Evolutionary conservation across 2,888 invertebrate genomes (phyloP).

Genomic region (Megalurothrips usitatus): DNA sequence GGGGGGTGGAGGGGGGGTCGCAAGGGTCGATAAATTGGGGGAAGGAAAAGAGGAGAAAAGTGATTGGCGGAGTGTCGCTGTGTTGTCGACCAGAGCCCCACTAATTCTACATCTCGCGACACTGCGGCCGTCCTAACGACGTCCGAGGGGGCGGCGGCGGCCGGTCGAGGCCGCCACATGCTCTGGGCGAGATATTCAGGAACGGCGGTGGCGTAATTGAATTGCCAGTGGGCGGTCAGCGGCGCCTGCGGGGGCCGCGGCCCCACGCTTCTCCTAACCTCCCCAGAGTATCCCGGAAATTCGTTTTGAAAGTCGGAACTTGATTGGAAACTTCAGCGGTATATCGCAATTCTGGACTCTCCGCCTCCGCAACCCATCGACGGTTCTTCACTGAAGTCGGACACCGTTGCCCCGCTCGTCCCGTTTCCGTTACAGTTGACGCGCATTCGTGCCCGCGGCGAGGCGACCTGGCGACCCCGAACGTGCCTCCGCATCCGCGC

Average conservation of each 20-base stretch:
- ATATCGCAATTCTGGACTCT: too few relatives aligned
- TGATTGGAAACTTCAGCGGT: too few relatives aligned
- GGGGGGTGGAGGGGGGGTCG: not conserved
- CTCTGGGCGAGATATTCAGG: not conserved
- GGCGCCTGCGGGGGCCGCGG: not conserved
- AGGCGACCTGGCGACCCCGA: not conserved
- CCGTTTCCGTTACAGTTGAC: too few relatives aligned
- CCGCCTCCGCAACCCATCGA: too few relatives aligned
- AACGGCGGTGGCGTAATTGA: too few relatives aligned
- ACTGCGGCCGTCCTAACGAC: conserved; percentile 10
- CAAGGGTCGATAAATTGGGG: conserved; percentile 19
- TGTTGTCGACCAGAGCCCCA: conserved; percentile 15
- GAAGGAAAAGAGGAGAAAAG: not conserved
- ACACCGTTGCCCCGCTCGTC: not conserved
- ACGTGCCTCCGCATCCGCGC: not conserved
- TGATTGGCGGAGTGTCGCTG: conserved; percentile 13
- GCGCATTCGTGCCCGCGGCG: not conserved
- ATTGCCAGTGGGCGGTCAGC: not conserved
- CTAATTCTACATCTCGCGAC: conserved; percentile 18
- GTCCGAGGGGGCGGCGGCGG: not conserved
- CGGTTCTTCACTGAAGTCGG: too few relatives aligned
- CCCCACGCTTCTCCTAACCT: too few relatives aligned
- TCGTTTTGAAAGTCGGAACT: too few relatives aligned
- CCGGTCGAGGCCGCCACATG: not conserved
- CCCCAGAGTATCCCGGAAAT: too few relatives aligned